Base-by-base conservation (phyloP, 2,888 invertebrate species). In the Chrysina gloriosa region DNA sequence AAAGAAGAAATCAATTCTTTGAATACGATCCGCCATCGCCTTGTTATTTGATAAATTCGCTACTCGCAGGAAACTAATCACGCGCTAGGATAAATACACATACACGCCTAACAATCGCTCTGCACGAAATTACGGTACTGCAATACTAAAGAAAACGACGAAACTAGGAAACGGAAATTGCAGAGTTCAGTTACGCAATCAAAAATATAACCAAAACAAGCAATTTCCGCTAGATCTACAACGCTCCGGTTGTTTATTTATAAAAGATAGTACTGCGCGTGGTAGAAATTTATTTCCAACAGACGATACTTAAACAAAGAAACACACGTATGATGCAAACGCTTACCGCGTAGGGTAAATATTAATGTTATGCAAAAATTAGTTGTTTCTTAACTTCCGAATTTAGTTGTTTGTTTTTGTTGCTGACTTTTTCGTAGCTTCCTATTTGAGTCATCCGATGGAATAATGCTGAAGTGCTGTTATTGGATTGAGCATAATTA, bases 161-260 rank as follows among this genome's bases (percentile, higher is more conserved):
- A 31, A 52, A 52, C 52, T 52, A 31, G 52, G 52, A 52, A 52
- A 52, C 52, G 52, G 52, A 52, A 52, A 52, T 52, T 52, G 52
- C 52, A 52, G 16, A 52, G 52, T 31, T 31, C 31, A 29, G 16
- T 52, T 52, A 19, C 31, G 52, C 19, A 52, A 52, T 52, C 52
- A 31, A 52, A 52, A 52, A 31, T 52, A 58, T 58, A 58, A 58
- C 25, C 25, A 39, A 58, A 27, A 56, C 58, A 58, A 58, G 39
- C 39, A 58, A 42, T 58, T 42, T 58, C 58, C 58, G 58, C 42
- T 42, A 39, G 42, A 39, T 27, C 6, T 25, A 34, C 27, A 23
- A 23, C 58, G 52, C 34, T 52, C 34, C 16, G 31, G 29, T 52
- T 19, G 52, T 31, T 52, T 52, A 31, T 52, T 52, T 52, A 52